Base-by-base conservation (phyloP, 1,140 invertebrate genomes). In the Zaprionus ornatus region DNA sequence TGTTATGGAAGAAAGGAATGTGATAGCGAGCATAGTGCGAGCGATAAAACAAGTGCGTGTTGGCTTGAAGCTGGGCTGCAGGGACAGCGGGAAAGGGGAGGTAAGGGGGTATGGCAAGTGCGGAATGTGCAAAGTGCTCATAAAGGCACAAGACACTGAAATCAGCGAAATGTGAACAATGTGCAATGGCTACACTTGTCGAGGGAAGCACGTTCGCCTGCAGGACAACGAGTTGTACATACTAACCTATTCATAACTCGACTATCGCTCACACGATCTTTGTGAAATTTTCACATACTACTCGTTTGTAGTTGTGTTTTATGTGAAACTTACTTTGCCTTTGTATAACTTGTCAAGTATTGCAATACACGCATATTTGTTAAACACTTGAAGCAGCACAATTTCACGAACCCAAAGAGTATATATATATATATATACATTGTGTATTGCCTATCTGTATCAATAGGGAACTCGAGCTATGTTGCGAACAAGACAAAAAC, bases 21-120 rank as follows among this genome's bases (percentile, higher is more conserved):
- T 63, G 68, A 61, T 76, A 66, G 52, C 17, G 50, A 25, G 32
- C 21, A 50, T 55, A 72, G 68, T 55, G 54, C 48, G 70, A 56
- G 61, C 74, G 74, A 76, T 76, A 76, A 76, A 76, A 66, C 74
- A 77, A 77, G 69, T 77, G 70, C 74, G 63, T 77, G 69, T 62
- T 77, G 50, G 37, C 45, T 55, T 21, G 27, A 25, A 40, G 56
- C 25, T 54, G 50, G 17, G 50, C 7, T 27, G 50, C 48, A 52
- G 0, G 21, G 19, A n/a, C 7, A 19, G 17, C 1, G 48, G 15
- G 25, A 5, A 4, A 55, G 15, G 15, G 6, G 5, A 9, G 10
- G 3, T 1, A 12, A 37, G 37, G n/a, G 17, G n/a, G 21, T 6
- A 5, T 17, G 29, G 29, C 29, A 0, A 32, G 37, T 72, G 68